These are phyloP conservation scores for Dreissena polymorpha DNA, from an alignment of 1,140 invertebrate genomes.

Conservation along the genomic window DNA sequence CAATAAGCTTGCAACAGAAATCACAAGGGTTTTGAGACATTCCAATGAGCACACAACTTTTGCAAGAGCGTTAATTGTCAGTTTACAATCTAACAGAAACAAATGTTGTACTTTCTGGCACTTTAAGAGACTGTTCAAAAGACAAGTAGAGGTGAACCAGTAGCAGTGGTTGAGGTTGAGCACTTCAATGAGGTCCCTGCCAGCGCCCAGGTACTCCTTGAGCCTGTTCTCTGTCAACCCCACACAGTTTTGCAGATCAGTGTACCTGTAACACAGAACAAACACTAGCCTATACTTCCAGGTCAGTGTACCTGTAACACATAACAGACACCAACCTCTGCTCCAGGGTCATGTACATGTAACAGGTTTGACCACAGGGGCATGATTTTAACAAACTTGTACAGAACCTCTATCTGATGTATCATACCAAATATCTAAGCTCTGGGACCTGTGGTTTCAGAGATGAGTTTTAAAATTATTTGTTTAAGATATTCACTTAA, in stretches of 20 bases:
- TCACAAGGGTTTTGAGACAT: constrained; percentile 55
- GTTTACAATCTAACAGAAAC: constrained; percentile 61
- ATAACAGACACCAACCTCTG: no score
- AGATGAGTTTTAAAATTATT: no score
- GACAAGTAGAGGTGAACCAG: constrained; percentile 59
- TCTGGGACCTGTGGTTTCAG: no score
- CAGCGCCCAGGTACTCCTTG: constrained; percentile 49
- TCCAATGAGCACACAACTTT: constrained; percentile 55
- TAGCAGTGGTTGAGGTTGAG: constrained; percentile 69
- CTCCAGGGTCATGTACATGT: no score
- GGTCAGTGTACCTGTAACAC: background rate
- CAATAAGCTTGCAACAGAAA: constrained; percentile 61
- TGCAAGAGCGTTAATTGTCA: constrained; percentile 57
- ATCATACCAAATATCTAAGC: no score
- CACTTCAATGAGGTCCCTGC: constrained; percentile 52
- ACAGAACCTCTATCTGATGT: no score
- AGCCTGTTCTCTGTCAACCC: constrained; percentile 47
- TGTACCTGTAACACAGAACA: constrained; percentile 38
- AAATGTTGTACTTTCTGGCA: constrained; percentile 62
- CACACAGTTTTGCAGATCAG: constrained; percentile 47
- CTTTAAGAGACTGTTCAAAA: constrained; percentile 53
- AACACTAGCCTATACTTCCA: background rate
- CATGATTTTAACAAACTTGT: no score
- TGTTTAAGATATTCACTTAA: no score
- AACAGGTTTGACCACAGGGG: no score